Evolutionary conservation across 2,888 invertebrate genomes (phyloP).

Genomic region (Eustalomyia histrio): DNA sequence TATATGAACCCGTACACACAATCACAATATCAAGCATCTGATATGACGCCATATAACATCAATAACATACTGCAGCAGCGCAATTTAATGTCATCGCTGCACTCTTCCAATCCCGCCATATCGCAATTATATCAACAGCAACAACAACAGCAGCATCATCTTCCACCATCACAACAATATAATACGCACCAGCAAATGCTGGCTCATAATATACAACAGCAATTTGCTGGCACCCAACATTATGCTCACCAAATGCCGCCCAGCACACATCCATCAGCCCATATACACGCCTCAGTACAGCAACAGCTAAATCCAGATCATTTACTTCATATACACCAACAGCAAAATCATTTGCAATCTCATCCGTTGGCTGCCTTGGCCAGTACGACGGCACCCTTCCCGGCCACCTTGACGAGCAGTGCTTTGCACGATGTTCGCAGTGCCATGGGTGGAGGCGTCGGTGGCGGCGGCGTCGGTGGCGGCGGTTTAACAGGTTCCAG

Average conservation of each 20-base stretch:
- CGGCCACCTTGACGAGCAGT: slow-evolving; percentile 75
- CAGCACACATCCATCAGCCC: slow-evolving; percentile 72
- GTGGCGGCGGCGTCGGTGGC: slow-evolving; percentile 41
- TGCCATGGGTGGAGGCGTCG: slow-evolving; percentile 63
- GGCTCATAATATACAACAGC: slow-evolving; percentile 76
- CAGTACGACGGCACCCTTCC: slow-evolving; percentile 73
- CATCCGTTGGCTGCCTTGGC: slow-evolving; percentile 75
- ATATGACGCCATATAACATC: slow-evolving; percentile 69
- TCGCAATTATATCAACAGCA: slow-evolving; percentile 76
- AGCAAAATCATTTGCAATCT: slow-evolving; percentile 77
- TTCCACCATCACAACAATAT: slow-evolving; percentile 68
- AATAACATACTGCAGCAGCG: slow-evolving; percentile 73
- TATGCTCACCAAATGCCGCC: slow-evolving; percentile 68
- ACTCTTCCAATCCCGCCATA: slow-evolving; percentile 79
- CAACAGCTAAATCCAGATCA: slow-evolving; percentile 78
- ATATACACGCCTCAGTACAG: slow-evolving; percentile 77
- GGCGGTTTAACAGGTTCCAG: slow-evolving; percentile 45
- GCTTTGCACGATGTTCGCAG: slow-evolving; percentile 69
- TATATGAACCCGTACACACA: slow-evolving; percentile 74
- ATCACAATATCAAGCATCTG: slow-evolving; percentile 68
- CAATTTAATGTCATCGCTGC: slow-evolving; percentile 77
- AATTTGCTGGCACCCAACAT: slow-evolving; percentile 77
- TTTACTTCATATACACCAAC: slow-evolving; percentile 78
- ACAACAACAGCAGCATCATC: slow-evolving; percentile 69
- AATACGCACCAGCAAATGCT: slow-evolving; percentile 66